phyloP scores from a whole-genome alignment of 2,113 vertebrate genomes.

The Aptenodytes patagonicus region DNA sequence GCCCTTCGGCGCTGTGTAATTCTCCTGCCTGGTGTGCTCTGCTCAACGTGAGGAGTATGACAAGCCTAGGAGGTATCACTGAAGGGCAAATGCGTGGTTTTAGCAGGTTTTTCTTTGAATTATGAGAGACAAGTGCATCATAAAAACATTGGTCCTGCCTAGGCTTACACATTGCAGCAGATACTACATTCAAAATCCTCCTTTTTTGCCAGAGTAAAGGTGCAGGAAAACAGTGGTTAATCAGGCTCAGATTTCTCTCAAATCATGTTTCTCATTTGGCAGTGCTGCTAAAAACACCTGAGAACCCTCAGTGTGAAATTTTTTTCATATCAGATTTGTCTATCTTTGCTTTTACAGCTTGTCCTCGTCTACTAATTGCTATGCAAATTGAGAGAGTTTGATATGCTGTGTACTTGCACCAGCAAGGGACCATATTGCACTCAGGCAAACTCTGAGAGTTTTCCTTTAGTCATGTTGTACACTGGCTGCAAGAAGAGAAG shows the following conservation, averaged over 20 bases:
- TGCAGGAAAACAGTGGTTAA: not conserved
- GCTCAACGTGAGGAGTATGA: not conserved
- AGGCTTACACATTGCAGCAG: not conserved
- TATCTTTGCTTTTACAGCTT: not conserved
- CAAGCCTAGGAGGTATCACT: not conserved
- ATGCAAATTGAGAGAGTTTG: slow-evolving; percentile 9
- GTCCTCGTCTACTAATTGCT: not conserved
- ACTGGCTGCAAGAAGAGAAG: not conserved
- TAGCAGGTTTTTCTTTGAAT: not conserved
- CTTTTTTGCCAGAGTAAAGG: not conserved
- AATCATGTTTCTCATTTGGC: slow-evolving; percentile 4
- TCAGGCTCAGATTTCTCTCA: not conserved
- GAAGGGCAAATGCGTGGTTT: not conserved
- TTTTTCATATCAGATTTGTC: not conserved
- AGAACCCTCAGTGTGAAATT: slow-evolving; percentile 12
- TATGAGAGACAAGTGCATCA: not conserved
- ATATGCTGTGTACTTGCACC: not conserved
- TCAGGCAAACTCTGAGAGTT: not conserved
- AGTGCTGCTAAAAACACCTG: not conserved
- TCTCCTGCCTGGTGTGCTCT: not conserved
- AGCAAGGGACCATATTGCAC: not conserved
- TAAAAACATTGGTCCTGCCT: not conserved
- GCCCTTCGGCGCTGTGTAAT: not conserved
- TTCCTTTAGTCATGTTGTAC: not conserved
- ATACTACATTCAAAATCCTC: not conserved